Evolutionary conservation across 2,888 invertebrate species (phyloP).

Genomic region (Arctia plantaginis): DNA sequence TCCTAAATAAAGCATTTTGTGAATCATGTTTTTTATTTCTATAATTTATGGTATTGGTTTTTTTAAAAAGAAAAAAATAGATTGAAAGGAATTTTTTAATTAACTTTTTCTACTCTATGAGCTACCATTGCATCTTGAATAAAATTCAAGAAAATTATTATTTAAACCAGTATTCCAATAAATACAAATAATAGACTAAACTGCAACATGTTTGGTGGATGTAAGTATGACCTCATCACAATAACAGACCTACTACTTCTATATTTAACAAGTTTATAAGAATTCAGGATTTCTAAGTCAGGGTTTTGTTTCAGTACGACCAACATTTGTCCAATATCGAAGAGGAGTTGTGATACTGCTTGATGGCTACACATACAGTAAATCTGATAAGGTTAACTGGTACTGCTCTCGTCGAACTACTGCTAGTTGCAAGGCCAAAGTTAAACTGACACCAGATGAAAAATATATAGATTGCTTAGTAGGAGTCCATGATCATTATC

Average conservation of each 20-base stretch:
- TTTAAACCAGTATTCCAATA: neutral
- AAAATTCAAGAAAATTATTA: neutral
- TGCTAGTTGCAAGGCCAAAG: conserved; percentile 46
- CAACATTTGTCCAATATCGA: conserved; percentile 38
- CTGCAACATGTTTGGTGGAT: neutral
- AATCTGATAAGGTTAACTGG: conserved; percentile 41
- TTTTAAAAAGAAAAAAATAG: neutral
- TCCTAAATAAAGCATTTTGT: neutral
- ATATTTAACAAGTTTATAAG: neutral
- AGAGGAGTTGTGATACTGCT: conserved; percentile 46
- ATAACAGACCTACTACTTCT: no score
- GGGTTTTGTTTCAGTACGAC: conserved; percentile 12
- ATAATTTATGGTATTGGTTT: neutral
- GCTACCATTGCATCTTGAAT: neutral
- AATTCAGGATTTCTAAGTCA: neutral
- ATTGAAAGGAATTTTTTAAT: neutral
- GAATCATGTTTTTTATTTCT: neutral
- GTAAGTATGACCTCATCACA: neutral
- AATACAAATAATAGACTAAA: neutral
- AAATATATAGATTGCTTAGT: conserved; percentile 32
- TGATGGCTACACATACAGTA: conserved; percentile 53
- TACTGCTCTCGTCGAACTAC: conserved; percentile 51
- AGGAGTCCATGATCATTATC: conserved; percentile 9
- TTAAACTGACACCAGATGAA: conserved; percentile 44
- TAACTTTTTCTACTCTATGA: neutral